Base-by-base conservation (phyloP, 1,140 invertebrate species). In the Drosophila obscura region DNA sequence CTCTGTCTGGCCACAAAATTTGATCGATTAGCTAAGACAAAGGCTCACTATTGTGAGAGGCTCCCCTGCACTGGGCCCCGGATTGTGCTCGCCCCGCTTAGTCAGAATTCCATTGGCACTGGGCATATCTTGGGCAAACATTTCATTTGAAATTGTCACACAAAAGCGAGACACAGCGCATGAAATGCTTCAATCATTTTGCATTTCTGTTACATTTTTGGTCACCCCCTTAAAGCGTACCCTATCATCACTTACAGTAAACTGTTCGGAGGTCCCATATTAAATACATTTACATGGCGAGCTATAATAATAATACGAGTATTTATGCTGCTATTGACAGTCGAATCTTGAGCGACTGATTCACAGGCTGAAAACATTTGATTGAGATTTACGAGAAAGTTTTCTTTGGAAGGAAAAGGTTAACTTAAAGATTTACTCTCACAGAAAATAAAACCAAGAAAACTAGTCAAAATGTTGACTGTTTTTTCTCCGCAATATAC, bases 21-120 rank as follows among this genome's bases (percentile, higher is more conserved):
- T 82, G 66, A 88, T 87, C 83, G 83, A 88, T 88, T 88, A 88
- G 83, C 83, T 88, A 88, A 88, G 83, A 88, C 83, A 88, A 88
- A 88, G 83, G 72, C 62, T 58, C 43, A 45, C 83, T 82, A 88
- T 88, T 88, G 83, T 88, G 64, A 63, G 58, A 58, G 57, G 60
- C 64, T 31, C 45, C 65, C 31, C 48, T 61, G 67, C 59, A 82
- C 64, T 73, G 73, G 51, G 63, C 19, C 48, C 44, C 31, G 73
- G 44, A 51, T 46, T 51, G 46, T 61, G 68, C 45, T 24, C 66
- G 66, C 63, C 48, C 67, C 51, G 68, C 71, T 73, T 73, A 73
- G 67, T 73, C 68, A 73, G 57, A 75, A 71, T 76, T 60, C 39
- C 58, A 58, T 73, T 61, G 48, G 64, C 52, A 58, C 55, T 49